These are phyloP conservation scores for Limonius californicus DNA, from an alignment of 1,140 invertebrate genomes.

Conservation along the genomic window DNA sequence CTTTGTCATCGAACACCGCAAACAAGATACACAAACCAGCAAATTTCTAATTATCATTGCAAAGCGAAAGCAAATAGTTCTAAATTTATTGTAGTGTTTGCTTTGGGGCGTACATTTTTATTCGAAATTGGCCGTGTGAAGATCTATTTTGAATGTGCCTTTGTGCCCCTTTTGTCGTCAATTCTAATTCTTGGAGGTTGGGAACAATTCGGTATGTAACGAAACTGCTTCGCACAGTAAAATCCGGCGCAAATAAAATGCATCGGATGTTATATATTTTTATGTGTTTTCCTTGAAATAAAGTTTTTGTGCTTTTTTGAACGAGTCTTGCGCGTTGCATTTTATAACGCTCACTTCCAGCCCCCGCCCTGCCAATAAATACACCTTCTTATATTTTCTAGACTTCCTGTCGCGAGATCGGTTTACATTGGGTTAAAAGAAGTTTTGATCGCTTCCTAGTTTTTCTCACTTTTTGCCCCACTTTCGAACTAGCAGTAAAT, in stretches of 20 bases:
- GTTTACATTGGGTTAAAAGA: not conserved
- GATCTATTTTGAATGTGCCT: too few relatives aligned
- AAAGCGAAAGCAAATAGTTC: not conserved
- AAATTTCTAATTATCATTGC: not conserved
- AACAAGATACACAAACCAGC: not conserved
- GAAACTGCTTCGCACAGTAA: too few relatives aligned
- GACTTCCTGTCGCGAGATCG: conserved; percentile 7
- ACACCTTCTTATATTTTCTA: conserved; percentile 16
- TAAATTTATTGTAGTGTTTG: not conserved
- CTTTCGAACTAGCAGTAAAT: too few relatives aligned
- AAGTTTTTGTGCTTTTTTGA: conserved; percentile 8
- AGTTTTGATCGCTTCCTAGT: not conserved
- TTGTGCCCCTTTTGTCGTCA: too few relatives aligned
- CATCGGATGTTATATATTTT: conserved; percentile 46
- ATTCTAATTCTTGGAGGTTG: too few relatives aligned
- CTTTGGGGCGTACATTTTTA: not conserved
- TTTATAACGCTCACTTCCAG: not conserved
- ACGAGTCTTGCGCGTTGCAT: not conserved
- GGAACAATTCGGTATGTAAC: too few relatives aligned
- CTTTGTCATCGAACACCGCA: not conserved
- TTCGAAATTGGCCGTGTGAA: not conserved
- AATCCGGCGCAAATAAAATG: conserved; percentile 21
- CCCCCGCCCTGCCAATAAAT: conserved; percentile 16
- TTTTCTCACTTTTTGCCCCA: too few relatives aligned
- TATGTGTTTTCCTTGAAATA: conserved; percentile 43